Percentiles rank a stretch among this genome's conserved stretches.
phyloP scores from a whole-genome alignment of 2,888 invertebrate species.

The Chrysodeixis includens region DNA sequence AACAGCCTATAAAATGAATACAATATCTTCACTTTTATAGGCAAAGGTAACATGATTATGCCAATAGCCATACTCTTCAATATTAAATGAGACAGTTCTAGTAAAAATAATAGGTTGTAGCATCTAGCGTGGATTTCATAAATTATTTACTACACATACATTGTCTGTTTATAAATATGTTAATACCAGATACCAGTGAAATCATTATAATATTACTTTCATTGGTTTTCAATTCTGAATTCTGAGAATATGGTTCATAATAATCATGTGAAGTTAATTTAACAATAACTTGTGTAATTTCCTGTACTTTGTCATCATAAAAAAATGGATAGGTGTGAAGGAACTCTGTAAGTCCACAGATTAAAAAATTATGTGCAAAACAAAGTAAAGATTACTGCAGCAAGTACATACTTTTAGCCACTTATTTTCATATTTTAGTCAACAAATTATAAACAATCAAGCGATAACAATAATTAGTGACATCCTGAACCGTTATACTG shows the following conservation, averaged over 20 bases:
- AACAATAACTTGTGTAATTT: not conserved
- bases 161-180: constrained; percentile 40
- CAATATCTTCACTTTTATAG: not conserved
- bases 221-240: constrained; percentile 18
- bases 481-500: constrained; percentile 13
- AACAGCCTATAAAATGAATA: not conserved
- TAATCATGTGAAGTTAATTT: not conserved
- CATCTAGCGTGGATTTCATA: constrained; percentile 24
- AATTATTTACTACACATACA: constrained; percentile 32
- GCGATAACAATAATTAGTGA: constrained; percentile 1
- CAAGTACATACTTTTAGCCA: constrained; percentile 18
- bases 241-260: not conserved
- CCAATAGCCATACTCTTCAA: constrained; percentile 12
- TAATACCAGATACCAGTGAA: constrained; percentile 20
- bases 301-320: constrained; percentile 5
- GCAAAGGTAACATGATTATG: constrained; percentile 15
- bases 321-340: not conserved
- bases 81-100: constrained; percentile 6
- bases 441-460: not conserved
- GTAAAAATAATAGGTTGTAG: constrained; percentile 8
- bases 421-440: constrained; percentile 3
- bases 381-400: constrained; percentile 19
- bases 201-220: constrained; percentile 40
- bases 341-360: constrained; percentile 16
- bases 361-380: constrained; percentile 14